Percentiles rank a stretch among this genome's conserved stretches.
Conservation (phyloP, 2,797 vertebrate species). For the Oreortyx pictus region DNA sequence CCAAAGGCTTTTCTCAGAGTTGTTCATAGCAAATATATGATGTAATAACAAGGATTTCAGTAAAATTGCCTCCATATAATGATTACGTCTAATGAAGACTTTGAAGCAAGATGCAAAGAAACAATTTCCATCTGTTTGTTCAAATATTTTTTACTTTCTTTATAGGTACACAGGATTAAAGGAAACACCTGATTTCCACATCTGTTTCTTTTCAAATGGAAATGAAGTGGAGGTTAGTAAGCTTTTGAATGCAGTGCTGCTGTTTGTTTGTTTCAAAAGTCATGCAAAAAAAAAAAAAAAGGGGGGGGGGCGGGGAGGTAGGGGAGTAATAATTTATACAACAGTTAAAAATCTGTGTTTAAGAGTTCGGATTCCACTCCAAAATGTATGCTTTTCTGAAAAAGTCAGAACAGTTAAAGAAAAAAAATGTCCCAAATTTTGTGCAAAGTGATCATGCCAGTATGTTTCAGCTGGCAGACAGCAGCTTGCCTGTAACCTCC, state of each 20-base stretch:
- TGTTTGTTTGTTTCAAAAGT: neutral
- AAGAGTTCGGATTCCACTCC: neutral
- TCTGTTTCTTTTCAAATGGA: constrained; percentile 51
- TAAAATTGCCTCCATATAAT: constrained; percentile 47
- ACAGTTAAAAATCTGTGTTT: neutral
- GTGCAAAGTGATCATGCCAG: neutral
- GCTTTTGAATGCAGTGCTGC: neutral
- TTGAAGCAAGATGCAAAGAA: constrained; percentile 52
- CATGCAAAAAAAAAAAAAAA: neutral
- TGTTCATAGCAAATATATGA: constrained; percentile 43
- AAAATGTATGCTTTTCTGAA: neutral
- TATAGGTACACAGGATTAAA: constrained; percentile 34
- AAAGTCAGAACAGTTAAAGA: neutral
- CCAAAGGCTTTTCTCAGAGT: neutral
- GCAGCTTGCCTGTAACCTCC: neutral
- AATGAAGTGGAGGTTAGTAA: neutral
- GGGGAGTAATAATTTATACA: neutral
- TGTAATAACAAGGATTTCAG: constrained; percentile 59
- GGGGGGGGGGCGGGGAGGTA: no score
- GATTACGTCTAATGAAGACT: constrained; percentile 24
- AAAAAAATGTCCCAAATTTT: neutral
- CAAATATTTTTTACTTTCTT: constrained; percentile 20
- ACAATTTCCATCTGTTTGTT: constrained; percentile 57
- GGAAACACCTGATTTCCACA: constrained; percentile 42
- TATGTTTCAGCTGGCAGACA: neutral